A percentile compares a stretch with the other conserved stretches of the same genome.
These are phyloP conservation scores for Cyrtodaria siliqua DNA, from an alignment of 2,888 invertebrate species.

Conservation along the genomic window DNA sequence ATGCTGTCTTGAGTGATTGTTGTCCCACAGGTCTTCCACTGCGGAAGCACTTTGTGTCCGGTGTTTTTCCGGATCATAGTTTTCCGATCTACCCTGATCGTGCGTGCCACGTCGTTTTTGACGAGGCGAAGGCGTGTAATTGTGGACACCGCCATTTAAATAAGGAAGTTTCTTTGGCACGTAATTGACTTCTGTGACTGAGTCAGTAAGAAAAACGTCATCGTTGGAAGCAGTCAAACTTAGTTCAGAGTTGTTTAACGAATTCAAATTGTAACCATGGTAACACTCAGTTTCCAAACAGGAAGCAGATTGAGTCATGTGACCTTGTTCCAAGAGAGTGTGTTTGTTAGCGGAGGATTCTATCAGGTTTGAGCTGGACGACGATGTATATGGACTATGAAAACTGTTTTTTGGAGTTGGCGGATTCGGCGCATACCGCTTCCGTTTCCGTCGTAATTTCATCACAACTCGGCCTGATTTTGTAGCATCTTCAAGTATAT, in stretches of 20 bases:
- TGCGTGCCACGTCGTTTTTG: slow-evolving; percentile 8
- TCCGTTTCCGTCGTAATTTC: slow-evolving; percentile 75
- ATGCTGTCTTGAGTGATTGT: slow-evolving; percentile 25
- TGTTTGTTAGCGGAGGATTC: slow-evolving; percentile 26
- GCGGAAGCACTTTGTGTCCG: slow-evolving; percentile 76
- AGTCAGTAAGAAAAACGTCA: slow-evolving; percentile 70
- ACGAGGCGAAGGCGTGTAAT: slow-evolving; percentile 25
- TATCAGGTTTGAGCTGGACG: slow-evolving; percentile 48
- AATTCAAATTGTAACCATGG: slow-evolving; percentile 46
- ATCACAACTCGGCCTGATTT: slow-evolving; percentile 74
- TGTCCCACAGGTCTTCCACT: slow-evolving; percentile 69
- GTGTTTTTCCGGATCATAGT: slow-evolving; percentile 49
- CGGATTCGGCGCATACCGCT: slow-evolving; percentile 72
- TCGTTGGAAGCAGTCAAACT: slow-evolving; percentile 67
- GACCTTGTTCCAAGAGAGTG: slow-evolving; percentile 20
- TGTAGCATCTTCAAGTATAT: slow-evolving; percentile 72
- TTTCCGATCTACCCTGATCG: slow-evolving; percentile 42
- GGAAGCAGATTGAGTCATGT: slow-evolving; percentile 42
- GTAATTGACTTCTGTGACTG: slow-evolving; percentile 37
- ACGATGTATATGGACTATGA: slow-evolving; percentile 22
- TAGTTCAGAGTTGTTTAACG: slow-evolving; percentile 57
- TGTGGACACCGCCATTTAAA: slow-evolving; percentile 19
- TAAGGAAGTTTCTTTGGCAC: slow-evolving; percentile 21
- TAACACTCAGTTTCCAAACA: slow-evolving; percentile 52
- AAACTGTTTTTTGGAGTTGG: slow-evolving; percentile 52